phyloP scores from a whole-genome alignment of 2,797 vertebrate species.

The Eidolon dupreanum region DNA sequence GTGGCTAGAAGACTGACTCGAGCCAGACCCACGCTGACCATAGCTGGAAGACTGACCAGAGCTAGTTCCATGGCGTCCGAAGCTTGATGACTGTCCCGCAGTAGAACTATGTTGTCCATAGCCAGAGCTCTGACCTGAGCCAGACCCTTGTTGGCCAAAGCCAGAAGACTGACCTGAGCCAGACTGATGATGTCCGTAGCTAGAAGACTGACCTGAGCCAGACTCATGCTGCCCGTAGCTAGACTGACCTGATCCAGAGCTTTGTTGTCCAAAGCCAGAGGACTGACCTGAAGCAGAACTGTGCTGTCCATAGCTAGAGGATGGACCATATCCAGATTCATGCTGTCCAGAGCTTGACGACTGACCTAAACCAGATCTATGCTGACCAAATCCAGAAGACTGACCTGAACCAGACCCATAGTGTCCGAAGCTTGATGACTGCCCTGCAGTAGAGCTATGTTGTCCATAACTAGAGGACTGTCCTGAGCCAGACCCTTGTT shows the following conservation, averaged over 20 bases:
- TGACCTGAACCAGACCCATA: neutral
- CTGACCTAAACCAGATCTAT: neutral
- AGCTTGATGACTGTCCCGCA: neutral
- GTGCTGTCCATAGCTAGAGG: neutral
- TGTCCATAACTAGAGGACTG: rapidly evolving
- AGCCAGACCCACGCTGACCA: neutral
- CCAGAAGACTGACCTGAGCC: neutral
- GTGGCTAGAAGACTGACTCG: too few relatives aligned
- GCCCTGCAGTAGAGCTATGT: neutral
- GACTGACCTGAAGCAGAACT: neutral
- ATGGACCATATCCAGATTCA: neutral
- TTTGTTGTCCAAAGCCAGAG: neutral
- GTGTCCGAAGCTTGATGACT: neutral
- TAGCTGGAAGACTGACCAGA: neutral
- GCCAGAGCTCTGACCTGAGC: neutral
- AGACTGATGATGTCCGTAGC: rapidly evolving
- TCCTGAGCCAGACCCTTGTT: neutral
- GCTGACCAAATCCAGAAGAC: neutral
- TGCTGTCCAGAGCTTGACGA: neutral
- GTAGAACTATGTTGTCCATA: rapidly evolving
- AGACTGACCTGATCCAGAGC: neutral
- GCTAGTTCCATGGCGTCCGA: rapidly evolving
- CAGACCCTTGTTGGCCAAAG: rapidly evolving
- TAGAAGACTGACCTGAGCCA: neutral
- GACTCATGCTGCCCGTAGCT: neutral